Percentiles rank a stretch among this genome's conserved stretches.
phyloP scores from a whole-genome alignment of 2,113 vertebrate genomes.

The Butorides virescens region DNA sequence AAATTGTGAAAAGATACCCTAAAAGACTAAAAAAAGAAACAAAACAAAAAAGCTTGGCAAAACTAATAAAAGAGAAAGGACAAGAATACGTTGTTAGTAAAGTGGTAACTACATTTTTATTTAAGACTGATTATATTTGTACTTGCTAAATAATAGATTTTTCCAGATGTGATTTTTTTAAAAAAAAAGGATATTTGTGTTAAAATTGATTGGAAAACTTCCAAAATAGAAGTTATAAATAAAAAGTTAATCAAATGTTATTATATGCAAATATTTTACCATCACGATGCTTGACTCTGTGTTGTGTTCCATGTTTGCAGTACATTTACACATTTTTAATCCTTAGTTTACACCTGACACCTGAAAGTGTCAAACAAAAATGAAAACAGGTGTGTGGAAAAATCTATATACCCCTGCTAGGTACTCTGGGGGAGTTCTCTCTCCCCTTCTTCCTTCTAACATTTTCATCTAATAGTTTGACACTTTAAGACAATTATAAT shows the following conservation, averaged over 20 bases:
- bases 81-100: not conserved
- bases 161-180: not conserved
- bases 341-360: not conserved
- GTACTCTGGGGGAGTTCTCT: not conserved
- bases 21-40: not conserved
- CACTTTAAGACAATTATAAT: conserved; percentile 56
- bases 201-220: not conserved
- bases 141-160: not conserved
- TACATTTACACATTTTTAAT: not conserved
- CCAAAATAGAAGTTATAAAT: not conserved
- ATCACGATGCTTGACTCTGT: not conserved
- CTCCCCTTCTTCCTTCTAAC: conserved; percentile 37
- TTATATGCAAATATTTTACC: not conserved
- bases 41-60: not conserved
- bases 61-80: not conserved
- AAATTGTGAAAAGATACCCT: not conserved
- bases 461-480: conserved; percentile 53
- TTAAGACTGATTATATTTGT: not conserved
- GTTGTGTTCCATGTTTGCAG: fast-evolving
- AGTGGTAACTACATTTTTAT: not conserved
- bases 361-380: not conserved
- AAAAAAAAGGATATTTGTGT: not conserved
- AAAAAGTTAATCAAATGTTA: not conserved
- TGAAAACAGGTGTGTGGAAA: not conserved
- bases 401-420: not conserved